phyloP scores from a whole-genome alignment of 2,888 invertebrate species.

The Coleophora deauratella region DNA sequence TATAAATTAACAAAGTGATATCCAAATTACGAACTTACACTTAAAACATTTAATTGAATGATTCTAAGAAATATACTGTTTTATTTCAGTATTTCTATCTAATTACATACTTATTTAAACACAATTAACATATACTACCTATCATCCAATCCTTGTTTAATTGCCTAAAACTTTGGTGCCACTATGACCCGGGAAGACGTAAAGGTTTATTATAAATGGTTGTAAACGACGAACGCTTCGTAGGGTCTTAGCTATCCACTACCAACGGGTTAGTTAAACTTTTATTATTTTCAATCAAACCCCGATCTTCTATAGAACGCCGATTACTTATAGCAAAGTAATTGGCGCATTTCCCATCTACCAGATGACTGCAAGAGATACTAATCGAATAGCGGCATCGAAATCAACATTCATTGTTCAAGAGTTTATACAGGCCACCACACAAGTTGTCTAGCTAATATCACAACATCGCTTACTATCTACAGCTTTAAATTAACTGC shows the following conservation, averaged over 20 bases:
- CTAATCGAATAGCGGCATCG: slow-evolving; percentile 56
- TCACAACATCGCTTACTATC: not conserved
- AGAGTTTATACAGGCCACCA: slow-evolving; percentile 29
- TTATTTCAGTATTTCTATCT: too few species aligned
- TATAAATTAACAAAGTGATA: too few species aligned
- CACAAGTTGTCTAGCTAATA: not conserved
- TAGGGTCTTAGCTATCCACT: not conserved
- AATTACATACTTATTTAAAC: too few species aligned
- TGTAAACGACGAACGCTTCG: not conserved
- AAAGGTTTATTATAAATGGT: not conserved
- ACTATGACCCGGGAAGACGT: too few species aligned
- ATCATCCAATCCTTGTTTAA: too few species aligned
- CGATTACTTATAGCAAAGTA: slow-evolving; percentile 39
- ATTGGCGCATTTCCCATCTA: slow-evolving; percentile 56
- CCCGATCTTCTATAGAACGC: slow-evolving; percentile 16
- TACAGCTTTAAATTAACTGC: not conserved
- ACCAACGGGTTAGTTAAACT: slow-evolving; percentile 29
- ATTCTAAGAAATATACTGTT: too few species aligned
- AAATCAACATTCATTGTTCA: slow-evolving; percentile 63
- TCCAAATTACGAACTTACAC: too few species aligned
- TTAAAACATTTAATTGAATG: too few species aligned
- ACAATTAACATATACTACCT: too few species aligned
- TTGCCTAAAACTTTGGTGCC: too few species aligned
- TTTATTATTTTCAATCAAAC: slow-evolving; percentile 34
- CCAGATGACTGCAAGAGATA: slow-evolving; percentile 28